These are phyloP conservation scores for Kryphioiulus occultus DNA, from an alignment of 2,888 invertebrate species.

Conservation along the genomic window DNA sequence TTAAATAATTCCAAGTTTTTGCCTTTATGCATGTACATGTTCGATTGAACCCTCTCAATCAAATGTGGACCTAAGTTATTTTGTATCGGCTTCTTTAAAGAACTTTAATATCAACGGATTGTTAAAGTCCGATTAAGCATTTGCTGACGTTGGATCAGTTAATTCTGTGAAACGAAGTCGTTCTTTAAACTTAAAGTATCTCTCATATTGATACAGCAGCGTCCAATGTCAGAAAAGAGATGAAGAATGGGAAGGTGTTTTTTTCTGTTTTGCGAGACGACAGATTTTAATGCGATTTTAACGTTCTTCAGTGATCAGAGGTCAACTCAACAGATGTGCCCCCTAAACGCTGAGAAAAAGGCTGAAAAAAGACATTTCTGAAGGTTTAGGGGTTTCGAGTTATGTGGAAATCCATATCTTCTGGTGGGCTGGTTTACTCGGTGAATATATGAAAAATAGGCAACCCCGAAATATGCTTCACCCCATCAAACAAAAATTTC, in stretches of 20 bases:
- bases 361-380: constrained; percentile 32
- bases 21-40: background rate
- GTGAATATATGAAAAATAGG: constrained; percentile 32
- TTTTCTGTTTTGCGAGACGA: constrained; percentile 13
- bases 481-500: constrained; percentile 21
- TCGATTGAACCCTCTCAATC: background rate
- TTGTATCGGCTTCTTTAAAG: too few species aligned
- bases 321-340: constrained; percentile 36
- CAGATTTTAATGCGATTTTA: constrained; percentile 32
- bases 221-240: constrained; percentile 1
- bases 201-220: background rate
- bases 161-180: background rate
- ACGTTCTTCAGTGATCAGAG: constrained; percentile 20
- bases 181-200: background rate
- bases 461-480: constrained; percentile 1
- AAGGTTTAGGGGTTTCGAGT: constrained; percentile 38
- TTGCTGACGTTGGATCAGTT: background rate
- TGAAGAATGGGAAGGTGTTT: constrained; percentile 20
- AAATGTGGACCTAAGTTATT: background rate
- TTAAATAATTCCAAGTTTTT: background rate
- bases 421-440: background rate
- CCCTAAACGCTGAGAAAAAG: constrained; percentile 6
- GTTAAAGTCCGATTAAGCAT: background rate
- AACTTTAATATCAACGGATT: too few species aligned
- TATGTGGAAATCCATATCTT: constrained; percentile 39